phyloP scores from a whole-genome alignment of 2,113 vertebrate species.

The Pygoscelis adeliae region DNA sequence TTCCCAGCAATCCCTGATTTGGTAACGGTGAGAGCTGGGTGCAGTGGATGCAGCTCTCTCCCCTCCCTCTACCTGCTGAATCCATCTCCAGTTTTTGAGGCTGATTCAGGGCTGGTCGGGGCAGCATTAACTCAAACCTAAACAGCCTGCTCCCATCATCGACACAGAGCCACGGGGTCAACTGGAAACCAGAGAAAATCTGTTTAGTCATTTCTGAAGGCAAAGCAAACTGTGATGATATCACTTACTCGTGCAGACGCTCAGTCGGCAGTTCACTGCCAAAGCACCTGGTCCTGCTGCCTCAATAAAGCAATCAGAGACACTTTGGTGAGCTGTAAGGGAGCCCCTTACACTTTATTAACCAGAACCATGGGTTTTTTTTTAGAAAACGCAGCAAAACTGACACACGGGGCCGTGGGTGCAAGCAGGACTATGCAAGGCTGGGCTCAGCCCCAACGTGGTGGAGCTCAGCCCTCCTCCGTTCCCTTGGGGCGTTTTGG shows the following conservation, averaged over 20 bases:
- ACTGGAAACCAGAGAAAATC: constrained; percentile 53
- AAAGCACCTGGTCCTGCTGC: neutral
- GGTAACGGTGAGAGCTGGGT: neutral
- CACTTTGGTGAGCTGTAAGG: neutral
- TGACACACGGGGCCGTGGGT: rapidly evolving
- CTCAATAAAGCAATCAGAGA: neutral
- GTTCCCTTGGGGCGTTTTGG: rapidly evolving
- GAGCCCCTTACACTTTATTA: neutral
- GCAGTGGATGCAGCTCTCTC: neutral
- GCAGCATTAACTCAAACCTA: neutral
- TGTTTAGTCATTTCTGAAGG: constrained; percentile 40
- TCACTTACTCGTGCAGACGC: neutral
- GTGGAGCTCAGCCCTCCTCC: neutral
- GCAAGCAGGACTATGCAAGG: rapidly evolving
- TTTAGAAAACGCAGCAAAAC: neutral
- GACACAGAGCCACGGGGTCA: neutral
- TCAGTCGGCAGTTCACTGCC: neutral
- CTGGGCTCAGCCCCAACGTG: neutral
- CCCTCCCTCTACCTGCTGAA: neutral
- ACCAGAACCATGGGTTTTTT: neutral
- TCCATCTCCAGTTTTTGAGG: constrained; percentile 27
- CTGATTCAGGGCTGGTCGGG: neutral
- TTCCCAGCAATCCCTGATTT: neutral
- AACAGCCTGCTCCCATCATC: constrained; percentile 7
- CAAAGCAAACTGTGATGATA: neutral